A percentile compares a stretch with the other conserved stretches of the same genome.
phyloP scores from a whole-genome alignment of 1,140 invertebrate species.

The Phthorimaea operculella region DNA sequence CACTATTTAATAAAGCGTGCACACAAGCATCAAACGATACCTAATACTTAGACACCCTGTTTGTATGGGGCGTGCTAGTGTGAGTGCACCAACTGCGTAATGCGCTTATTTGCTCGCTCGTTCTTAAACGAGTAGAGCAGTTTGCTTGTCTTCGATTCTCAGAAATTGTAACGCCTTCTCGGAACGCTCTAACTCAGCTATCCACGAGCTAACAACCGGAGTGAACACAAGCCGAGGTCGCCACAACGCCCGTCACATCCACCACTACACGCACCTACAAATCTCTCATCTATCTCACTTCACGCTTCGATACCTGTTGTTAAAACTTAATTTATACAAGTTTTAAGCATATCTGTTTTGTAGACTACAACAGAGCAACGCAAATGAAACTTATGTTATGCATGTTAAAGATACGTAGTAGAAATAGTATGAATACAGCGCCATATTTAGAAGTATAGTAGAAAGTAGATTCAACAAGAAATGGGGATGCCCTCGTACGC shows the following conservation, averaged over 20 bases:
- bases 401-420: too few relatives aligned
- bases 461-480: slow-evolving; percentile 7
- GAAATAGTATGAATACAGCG: too few relatives aligned
- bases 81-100: slow-evolving; percentile 45
- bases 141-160: slow-evolving; percentile 62
- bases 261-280: slow-evolving; percentile 30
- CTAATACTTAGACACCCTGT: slow-evolving; percentile 23
- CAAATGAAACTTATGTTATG: too few relatives aligned
- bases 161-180: slow-evolving; percentile 67
- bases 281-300: slow-evolving; percentile 26
- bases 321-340: not conserved
- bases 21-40: slow-evolving; percentile 17
- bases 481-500: slow-evolving; percentile 59
- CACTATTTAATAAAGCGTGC: slow-evolving; percentile 25
- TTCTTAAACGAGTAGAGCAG: slow-evolving; percentile 49
- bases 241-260: slow-evolving; percentile 29
- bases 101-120: slow-evolving; percentile 57
- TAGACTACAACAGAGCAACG: too few relatives aligned
- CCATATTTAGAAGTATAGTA: not conserved
- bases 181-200: slow-evolving; percentile 57
- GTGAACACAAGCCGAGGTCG: slow-evolving; percentile 62
- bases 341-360: too few relatives aligned
- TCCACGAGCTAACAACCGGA: slow-evolving; percentile 48
- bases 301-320: slow-evolving; percentile 3
- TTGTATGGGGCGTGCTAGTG: slow-evolving; percentile 27